A percentile compares a stretch with the other conserved stretches of the same genome.
These are phyloP conservation scores for Rhynchonycteris naso DNA, from an alignment of 2,797 vertebrate genomes.

Conservation along the genomic window DNA sequence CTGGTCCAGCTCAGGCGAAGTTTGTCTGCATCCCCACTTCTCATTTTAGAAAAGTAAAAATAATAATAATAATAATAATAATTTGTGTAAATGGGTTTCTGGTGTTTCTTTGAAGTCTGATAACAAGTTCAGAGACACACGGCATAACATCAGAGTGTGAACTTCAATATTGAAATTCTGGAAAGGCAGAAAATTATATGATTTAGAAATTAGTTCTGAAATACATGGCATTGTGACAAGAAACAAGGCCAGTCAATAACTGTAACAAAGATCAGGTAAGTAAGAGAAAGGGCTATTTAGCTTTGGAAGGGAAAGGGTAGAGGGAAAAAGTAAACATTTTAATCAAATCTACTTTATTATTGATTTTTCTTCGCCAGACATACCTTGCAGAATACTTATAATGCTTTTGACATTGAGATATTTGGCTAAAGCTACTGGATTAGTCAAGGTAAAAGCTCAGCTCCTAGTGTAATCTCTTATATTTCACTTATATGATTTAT, in stretches of 20 bases:
- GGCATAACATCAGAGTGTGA: not conserved
- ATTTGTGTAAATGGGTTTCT: not conserved
- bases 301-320: constrained; percentile 62
- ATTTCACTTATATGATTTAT: constrained; percentile 86
- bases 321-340: constrained; percentile 80
- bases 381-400: constrained; percentile 85
- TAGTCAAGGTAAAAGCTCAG: constrained; percentile 83
- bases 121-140: not conserved
- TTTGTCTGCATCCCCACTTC: too few species aligned
- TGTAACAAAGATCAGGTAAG: constrained; percentile 74
- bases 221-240: not conserved
- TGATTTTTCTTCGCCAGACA: constrained; percentile 85
- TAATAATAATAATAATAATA: not conserved
- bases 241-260: constrained; percentile 66
- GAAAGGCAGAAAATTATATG: not conserved
- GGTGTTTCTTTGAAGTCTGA: constrained; percentile 17
- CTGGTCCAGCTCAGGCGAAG: too few species aligned
- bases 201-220: constrained; percentile 27
- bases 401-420: constrained; percentile 86
- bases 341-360: constrained; percentile 87
- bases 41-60: too few species aligned
- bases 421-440: constrained; percentile 85
- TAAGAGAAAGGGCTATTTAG: constrained; percentile 79
- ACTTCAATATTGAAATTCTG: not conserved
- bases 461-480: constrained; percentile 82